Conservation (phyloP, 2,113 vertebrate species). For the Lamprologus callipterus region DNA sequence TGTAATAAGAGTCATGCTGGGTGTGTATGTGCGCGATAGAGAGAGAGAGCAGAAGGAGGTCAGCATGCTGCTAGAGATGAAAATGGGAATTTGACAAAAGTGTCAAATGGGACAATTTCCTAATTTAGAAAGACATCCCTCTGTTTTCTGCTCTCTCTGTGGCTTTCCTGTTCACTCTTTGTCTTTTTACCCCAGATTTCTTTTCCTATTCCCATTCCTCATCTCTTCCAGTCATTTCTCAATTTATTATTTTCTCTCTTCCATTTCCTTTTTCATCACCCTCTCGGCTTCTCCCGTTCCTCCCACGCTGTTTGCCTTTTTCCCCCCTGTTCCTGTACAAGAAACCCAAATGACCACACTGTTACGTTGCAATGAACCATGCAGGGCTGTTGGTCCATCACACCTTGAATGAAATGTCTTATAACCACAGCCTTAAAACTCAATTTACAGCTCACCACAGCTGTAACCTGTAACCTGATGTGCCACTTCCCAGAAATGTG, state of each 20-base stretch:
- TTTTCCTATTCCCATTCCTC: background rate
- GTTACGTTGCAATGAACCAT: background rate
- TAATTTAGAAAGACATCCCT: slow-evolving; percentile 17
- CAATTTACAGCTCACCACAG: background rate
- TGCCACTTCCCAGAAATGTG: background rate
- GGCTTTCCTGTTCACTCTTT: background rate
- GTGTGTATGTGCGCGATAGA: background rate
- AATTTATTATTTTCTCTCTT: background rate
- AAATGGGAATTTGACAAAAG: background rate
- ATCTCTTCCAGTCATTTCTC: background rate
- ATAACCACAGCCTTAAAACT: background rate
- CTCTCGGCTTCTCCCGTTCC: background rate
- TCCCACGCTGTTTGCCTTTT: background rate
- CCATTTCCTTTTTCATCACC: background rate
- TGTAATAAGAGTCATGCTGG: background rate
- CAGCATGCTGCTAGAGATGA: slow-evolving; percentile 8
- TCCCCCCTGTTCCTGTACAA: rapidly evolving
- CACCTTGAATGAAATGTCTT: background rate
- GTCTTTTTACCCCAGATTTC: background rate
- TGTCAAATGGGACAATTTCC: slow-evolving; percentile 10
- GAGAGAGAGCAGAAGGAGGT: background rate
- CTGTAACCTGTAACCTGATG: background rate
- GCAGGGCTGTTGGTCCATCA: background rate
- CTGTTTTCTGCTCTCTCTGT: background rate
- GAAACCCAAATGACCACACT: background rate